Evolutionary conservation across 2,113 vertebrate genomes (phyloP), one percentile per base, ranked within the genome.

Genomic region (Nycticorax nycticorax): DNA sequence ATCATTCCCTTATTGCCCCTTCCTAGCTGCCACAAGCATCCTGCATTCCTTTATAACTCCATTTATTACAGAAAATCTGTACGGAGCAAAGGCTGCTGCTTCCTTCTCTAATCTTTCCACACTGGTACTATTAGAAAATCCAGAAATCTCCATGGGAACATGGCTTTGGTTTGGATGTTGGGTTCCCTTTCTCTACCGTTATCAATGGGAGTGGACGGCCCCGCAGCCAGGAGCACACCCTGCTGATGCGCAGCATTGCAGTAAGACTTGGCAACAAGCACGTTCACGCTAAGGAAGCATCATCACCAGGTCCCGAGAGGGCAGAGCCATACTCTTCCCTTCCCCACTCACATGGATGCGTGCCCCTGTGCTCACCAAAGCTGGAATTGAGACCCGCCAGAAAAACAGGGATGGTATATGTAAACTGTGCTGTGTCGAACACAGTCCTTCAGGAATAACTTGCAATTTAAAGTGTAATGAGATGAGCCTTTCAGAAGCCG

Each of bases 181-280:
- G 27, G n/a, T 21, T 92, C 71, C 62, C 28, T 22, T 43, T n/a
- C 75, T 27, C 27, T 39, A 32, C 60, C 7, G 1, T 3, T 32
- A 3, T 3, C 63, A 10, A 14, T 0, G 12, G 63, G 71, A 43
- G 28, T 1, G 1, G 13, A 20, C 2, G 26, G 43, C 43, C 32
- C 50, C 4, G 35, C 26, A 8, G 23, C 30, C n/a, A 21, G 48
- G 75, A n/a, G n/a, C 37, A 6, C 1, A 5, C 37, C 45, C 47
- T 4, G 23, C n/a, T 3, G 22, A 48, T 4, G 32, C 6, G 5
- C 55, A 52, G 56, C n/a, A 5, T 3, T 5, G 19, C n/a, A 3
- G 19, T 1, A 6, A n/a, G 16, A 14, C 35, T 21, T 22, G 27
- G 20, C 59, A 26, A 21, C 28, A 16, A 24, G n/a, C 24, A 19